These are phyloP conservation scores for Oligia latruncula DNA, from an alignment of 2,888 invertebrate species.

Conservation along the genomic window DNA sequence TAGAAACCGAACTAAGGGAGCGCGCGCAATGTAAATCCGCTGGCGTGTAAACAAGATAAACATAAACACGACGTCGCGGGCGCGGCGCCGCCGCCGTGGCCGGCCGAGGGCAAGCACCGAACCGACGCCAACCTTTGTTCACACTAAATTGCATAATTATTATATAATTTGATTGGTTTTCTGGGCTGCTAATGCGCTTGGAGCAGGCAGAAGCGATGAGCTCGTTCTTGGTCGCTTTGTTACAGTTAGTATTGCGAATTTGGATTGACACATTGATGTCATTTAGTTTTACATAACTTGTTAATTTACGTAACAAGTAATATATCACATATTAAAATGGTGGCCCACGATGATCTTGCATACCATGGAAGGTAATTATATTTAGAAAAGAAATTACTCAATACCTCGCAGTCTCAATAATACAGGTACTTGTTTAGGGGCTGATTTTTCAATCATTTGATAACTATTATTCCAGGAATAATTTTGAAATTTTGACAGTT, in stretches of 20 bases:
- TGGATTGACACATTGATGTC: slow-evolving; percentile 39
- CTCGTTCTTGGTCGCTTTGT: slow-evolving; percentile 31
- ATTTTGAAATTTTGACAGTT: too few species aligned
- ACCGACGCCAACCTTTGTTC: slow-evolving; percentile 52
- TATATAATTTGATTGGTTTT: slow-evolving; percentile 56
- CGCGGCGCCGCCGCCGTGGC: slow-evolving; percentile 25
- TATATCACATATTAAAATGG: background rate
- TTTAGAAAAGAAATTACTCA: background rate
- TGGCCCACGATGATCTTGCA: background rate
- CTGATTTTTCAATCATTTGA: too few species aligned
- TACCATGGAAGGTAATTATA: background rate
- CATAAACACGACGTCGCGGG: slow-evolving; percentile 58
- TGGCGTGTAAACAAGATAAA: slow-evolving; percentile 66
- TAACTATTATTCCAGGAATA: too few species aligned
- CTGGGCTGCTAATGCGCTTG: slow-evolving; percentile 15
- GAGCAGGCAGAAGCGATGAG: slow-evolving; percentile 21
- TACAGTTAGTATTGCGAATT: slow-evolving; percentile 34
- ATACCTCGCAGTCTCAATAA: background rate
- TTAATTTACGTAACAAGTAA: slow-evolving; percentile 54
- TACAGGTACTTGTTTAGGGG: too few species aligned
- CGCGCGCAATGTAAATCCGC: slow-evolving; percentile 50
- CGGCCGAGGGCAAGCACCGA: slow-evolving; percentile 39
- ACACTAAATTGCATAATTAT: slow-evolving; percentile 61
- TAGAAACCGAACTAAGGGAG: slow-evolving; percentile 38
- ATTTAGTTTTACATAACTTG: slow-evolving; percentile 51